Conservation (phyloP, 1,140 invertebrate species). For the Rhynchophorus ferrugineus region DNA sequence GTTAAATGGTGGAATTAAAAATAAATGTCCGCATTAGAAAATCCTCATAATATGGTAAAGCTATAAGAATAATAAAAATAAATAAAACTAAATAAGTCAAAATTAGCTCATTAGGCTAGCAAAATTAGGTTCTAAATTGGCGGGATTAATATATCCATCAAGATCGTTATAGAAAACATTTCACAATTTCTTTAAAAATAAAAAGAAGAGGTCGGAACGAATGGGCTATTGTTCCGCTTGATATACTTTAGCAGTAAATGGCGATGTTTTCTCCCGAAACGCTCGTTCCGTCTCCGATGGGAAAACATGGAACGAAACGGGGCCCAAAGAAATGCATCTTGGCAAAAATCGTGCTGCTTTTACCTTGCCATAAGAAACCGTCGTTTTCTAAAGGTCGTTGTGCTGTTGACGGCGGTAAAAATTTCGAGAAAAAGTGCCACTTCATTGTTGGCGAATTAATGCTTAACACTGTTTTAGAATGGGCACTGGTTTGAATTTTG, state of each 20-base stretch:
- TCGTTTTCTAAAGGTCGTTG: neutral
- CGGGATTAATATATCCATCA: no score
- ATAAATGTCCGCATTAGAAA: no score
- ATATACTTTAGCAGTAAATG: neutral
- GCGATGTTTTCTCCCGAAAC: neutral
- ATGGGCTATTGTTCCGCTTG: neutral
- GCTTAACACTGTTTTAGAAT: neutral
- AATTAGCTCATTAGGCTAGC: no score
- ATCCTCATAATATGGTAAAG: no score
- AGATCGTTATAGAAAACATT: neutral
- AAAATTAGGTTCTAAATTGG: no score
- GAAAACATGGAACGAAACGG: neutral
- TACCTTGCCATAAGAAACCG: neutral
- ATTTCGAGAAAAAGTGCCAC: neutral
- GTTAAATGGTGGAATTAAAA: no score
- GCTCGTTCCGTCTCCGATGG: neutral
- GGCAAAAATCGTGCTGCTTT: neutral
- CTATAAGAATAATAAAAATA: no score
- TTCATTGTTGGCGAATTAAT: neutral
- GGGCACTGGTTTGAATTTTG: neutral
- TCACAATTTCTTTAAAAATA: neutral
- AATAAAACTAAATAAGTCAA: no score
- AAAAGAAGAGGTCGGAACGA: neutral
- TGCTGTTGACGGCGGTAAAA: no score
- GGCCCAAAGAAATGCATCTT: neutral